These are phyloP conservation scores for Spizella passerina DNA, from an alignment of 2,797 vertebrate species.

Conservation along the genomic window DNA sequence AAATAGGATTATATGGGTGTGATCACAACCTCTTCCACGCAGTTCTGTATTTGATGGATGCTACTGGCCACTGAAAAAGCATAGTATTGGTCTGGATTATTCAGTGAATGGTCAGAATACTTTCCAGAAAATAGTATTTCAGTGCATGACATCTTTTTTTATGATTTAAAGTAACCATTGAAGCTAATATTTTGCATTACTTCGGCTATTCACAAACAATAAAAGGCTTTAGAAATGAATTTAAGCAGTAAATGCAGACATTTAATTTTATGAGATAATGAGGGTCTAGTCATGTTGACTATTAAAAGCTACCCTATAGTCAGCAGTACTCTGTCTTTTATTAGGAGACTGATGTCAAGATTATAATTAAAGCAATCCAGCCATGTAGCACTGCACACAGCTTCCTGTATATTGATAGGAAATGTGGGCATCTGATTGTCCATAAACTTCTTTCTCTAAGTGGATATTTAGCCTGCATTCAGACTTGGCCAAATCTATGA, in stretches of 20 bases:
- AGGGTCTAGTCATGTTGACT: constrained; percentile 51
- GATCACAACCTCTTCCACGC: not conserved
- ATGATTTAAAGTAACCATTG: not conserved
- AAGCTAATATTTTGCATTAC: constrained; percentile 37
- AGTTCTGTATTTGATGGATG: not conserved
- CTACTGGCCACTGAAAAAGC: not conserved
- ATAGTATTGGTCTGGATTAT: not conserved
- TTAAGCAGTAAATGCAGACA: constrained; percentile 42
- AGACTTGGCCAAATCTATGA: not conserved
- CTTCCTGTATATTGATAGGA: constrained; percentile 39
- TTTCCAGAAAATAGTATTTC: not conserved
- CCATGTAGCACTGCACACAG: constrained; percentile 26
- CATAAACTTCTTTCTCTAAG: not conserved
- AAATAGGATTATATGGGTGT: not conserved
- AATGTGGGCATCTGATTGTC: not conserved
- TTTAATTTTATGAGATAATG: constrained; percentile 63
- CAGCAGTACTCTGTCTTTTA: constrained; percentile 55
- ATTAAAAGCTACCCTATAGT: constrained; percentile 60
- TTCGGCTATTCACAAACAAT: constrained; percentile 34
- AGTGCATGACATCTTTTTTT: not conserved
- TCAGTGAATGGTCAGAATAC: not conserved
- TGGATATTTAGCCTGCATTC: not conserved
- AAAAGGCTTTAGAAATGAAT: constrained; percentile 51
- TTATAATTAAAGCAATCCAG: constrained; percentile 61
- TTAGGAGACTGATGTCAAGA: constrained; percentile 58